These are phyloP conservation scores for Euzetes globulus DNA, from an alignment of 2,888 invertebrate species.

Conservation along the genomic window DNA sequence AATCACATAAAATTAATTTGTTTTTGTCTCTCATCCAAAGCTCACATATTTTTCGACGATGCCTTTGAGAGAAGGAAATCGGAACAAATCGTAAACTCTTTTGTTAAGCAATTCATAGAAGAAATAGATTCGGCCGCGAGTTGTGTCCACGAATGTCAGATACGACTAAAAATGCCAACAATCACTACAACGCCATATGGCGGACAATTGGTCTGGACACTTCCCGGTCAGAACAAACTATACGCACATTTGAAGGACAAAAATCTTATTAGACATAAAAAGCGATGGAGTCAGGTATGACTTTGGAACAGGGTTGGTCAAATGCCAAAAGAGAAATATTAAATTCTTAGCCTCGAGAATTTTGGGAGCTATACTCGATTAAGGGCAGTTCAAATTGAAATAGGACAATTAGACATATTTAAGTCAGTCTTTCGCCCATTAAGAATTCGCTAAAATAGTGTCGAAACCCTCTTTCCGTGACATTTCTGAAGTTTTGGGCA, in stretches of 20 bases:
- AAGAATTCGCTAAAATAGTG: too few relatives aligned
- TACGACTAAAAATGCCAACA: constrained; percentile 56
- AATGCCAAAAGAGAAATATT: too few relatives aligned
- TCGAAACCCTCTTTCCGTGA: too few relatives aligned
- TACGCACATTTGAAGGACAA: constrained; percentile 84
- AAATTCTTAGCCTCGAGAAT: too few relatives aligned
- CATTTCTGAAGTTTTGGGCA: too few relatives aligned
- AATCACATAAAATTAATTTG: background rate
- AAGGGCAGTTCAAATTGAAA: too few relatives aligned
- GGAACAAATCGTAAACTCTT: constrained; percentile 62
- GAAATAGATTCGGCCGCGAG: constrained; percentile 67
- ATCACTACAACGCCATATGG: constrained; percentile 78
- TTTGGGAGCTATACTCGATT: too few relatives aligned
- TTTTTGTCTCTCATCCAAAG: constrained; percentile 47
- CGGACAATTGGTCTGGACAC: constrained; percentile 69
- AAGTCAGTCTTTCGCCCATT: background rate
- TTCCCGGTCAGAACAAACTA: constrained; percentile 76
- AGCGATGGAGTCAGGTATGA: constrained; percentile 79
- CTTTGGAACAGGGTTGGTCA: too few relatives aligned
- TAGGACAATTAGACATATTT: too few relatives aligned
- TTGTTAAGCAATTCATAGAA: constrained; percentile 64
- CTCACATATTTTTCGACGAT: constrained; percentile 77
- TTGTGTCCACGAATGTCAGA: constrained; percentile 53
- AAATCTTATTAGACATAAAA: constrained; percentile 74
- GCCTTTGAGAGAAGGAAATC: constrained; percentile 56